A percentile compares a stretch with the other conserved stretches of the same genome.
phyloP scores from a whole-genome alignment of 2,797 vertebrate species.

The Pseudomugil tenellus region DNA sequence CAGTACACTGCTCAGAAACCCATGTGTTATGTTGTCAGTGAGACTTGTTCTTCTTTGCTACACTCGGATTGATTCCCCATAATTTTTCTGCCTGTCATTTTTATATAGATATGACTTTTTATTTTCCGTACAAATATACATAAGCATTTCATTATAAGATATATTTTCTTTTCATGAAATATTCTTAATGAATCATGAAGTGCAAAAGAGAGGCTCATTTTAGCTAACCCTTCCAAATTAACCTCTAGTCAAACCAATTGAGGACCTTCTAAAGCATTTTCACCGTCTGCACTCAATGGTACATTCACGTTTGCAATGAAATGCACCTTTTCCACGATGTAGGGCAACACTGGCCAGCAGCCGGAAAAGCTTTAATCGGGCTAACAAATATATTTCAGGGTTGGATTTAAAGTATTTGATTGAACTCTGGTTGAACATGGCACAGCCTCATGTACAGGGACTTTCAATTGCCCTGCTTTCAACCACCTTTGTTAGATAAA shows the following conservation, averaged over 20 bases:
- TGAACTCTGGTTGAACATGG: slow-evolving; percentile 64
- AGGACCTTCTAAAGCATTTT: slow-evolving; percentile 77
- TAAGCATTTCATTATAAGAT: slow-evolving; percentile 79
- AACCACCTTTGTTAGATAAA: slow-evolving; percentile 76
- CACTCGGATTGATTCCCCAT: slow-evolving; percentile 74
- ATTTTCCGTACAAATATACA: slow-evolving; percentile 83
- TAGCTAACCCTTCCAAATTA: slow-evolving; percentile 63
- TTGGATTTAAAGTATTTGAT: slow-evolving; percentile 50
- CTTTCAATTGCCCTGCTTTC: slow-evolving; percentile 56
- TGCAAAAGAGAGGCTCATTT: slow-evolving; percentile 79
- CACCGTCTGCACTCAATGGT: slow-evolving; percentile 64
- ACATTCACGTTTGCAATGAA: slow-evolving; percentile 61
- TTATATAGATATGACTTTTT: slow-evolving; percentile 79
- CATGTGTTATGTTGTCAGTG: slow-evolving; percentile 65
- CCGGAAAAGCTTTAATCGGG: slow-evolving; percentile 57
- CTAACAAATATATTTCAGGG: slow-evolving; percentile 52
- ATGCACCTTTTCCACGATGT: slow-evolving; percentile 55
- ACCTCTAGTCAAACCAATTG: slow-evolving; percentile 71
- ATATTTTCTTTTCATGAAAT: slow-evolving; percentile 78
- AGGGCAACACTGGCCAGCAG: slow-evolving; percentile 61
- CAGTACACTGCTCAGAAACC: slow-evolving; percentile 61
- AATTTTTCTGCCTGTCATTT: slow-evolving; percentile 69
- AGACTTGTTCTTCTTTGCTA: slow-evolving; percentile 82
- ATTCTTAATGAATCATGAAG: slow-evolving; percentile 78
- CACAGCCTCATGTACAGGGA: slow-evolving; percentile 57